Percentiles rank a stretch among this genome's conserved stretches.
These are phyloP conservation scores for Serranus cabrilla DNA, from an alignment of 2,797 vertebrate genomes.

Conservation along the genomic window DNA sequence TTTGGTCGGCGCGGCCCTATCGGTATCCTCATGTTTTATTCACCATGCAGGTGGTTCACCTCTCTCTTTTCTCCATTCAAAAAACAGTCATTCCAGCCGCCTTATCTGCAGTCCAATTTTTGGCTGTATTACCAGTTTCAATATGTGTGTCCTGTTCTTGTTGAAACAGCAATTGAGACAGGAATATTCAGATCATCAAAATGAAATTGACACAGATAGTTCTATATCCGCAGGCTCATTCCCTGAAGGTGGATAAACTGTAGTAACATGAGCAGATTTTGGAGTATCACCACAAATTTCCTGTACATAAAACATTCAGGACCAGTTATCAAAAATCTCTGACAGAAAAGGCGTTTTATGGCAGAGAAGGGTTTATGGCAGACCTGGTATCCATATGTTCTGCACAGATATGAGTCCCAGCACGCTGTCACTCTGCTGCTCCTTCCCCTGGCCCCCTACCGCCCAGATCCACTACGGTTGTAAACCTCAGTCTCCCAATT, in stretches of 20 bases:
- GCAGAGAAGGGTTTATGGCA: constrained; percentile 34
- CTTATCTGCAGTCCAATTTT: constrained; percentile 45
- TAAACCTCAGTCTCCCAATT: constrained; percentile 70
- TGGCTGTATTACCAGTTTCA: constrained; percentile 9
- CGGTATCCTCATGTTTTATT: constrained; percentile 73
- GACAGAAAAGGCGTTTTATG: constrained; percentile 14
- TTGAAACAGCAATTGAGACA: constrained; percentile 21
- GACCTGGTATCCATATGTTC: constrained; percentile 46
- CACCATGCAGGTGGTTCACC: constrained; percentile 41
- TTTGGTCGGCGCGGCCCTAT: constrained; percentile 43
- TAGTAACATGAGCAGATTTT: constrained; percentile 15
- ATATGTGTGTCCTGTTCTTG: constrained; percentile 21
- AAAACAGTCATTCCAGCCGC: constrained; percentile 49
- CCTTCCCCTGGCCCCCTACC: constrained; percentile 19
- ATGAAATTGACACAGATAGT: constrained; percentile 32
- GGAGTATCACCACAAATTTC: constrained; percentile 7
- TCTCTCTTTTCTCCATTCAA: constrained; percentile 58
- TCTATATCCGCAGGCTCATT: constrained; percentile 17
- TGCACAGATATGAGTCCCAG: constrained; percentile 46
- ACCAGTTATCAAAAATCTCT: constrained; percentile 32
- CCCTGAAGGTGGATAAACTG: constrained; percentile 33
- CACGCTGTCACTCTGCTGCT: constrained; percentile 4
- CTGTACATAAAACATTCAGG: constrained; percentile 32
- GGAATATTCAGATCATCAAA: constrained; percentile 25
- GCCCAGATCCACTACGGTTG: constrained; percentile 34